Evolutionary conservation across 2,113 vertebrate species (phyloP).

Genomic region (Percopsis transmontana): DNA sequence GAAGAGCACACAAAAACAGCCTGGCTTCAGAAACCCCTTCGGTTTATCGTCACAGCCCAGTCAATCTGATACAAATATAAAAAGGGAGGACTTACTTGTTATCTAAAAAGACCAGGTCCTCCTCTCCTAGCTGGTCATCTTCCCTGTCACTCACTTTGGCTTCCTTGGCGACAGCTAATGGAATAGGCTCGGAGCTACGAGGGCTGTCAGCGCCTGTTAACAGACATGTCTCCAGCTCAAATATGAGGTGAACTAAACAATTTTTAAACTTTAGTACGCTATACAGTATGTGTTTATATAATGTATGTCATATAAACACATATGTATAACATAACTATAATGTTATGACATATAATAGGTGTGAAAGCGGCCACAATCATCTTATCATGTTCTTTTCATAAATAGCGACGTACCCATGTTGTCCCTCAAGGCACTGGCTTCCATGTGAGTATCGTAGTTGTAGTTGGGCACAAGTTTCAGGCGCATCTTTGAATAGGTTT

Average conservation of each 20-base stretch:
- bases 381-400: background rate
- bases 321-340: too few species aligned
- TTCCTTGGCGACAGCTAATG: constrained; percentile 91
- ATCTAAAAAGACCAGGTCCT: constrained; percentile 85
- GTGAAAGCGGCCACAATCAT: too few species aligned
- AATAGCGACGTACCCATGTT: constrained; percentile 84
- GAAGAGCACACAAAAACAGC: constrained; percentile 2
- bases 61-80: background rate
- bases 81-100: constrained; percentile 81
- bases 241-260: too few species aligned
- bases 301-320: too few species aligned
- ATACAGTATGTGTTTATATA: too few species aligned
- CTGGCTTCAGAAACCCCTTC: background rate
- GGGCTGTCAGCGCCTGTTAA: constrained; percentile 84
- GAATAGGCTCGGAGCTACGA: constrained; percentile 81
- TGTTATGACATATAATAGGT: too few species aligned
- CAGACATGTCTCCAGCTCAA: background rate
- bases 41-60: background rate
- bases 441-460: constrained; percentile 85
- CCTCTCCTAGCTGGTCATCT: constrained; percentile 91
- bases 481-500: constrained; percentile 96
- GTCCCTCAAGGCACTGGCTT: constrained; percentile 94
- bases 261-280: too few species aligned
- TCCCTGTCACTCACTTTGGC: constrained; percentile 92
- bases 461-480: constrained; percentile 95